Evolutionary conservation across 1,140 invertebrate species (phyloP).

Genomic region (Drosophila fuyamai): DNA sequence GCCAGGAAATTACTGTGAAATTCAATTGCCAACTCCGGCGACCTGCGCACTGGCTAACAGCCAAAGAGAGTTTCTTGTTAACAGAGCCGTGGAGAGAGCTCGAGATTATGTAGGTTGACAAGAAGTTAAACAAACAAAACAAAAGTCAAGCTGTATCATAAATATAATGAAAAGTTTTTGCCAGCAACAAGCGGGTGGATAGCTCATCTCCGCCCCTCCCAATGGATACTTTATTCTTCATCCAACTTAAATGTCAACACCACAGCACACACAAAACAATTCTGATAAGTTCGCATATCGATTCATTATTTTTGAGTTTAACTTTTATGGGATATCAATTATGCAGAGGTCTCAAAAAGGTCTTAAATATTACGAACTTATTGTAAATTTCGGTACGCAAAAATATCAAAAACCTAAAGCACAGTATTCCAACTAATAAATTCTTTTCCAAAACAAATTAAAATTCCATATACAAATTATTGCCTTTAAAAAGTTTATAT

Average conservation of each 20-base stretch:
- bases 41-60: slow-evolving; percentile 63
- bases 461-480: too few relatives aligned
- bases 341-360: too few relatives aligned
- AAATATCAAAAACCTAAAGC: too few relatives aligned
- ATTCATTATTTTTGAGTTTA: background rate
- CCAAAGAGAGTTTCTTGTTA: slow-evolving; percentile 10
- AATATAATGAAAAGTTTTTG: slow-evolving; percentile 69
- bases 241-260: slow-evolving; percentile 66
- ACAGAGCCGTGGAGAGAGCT: slow-evolving; percentile 16
- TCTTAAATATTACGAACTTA: too few relatives aligned
- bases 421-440: too few relatives aligned
- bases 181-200: slow-evolving; percentile 57
- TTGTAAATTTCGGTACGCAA: too few relatives aligned
- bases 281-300: background rate
- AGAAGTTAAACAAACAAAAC: slow-evolving; percentile 79
- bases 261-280: slow-evolving; percentile 12
- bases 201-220: slow-evolving; percentile 2
- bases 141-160: slow-evolving; percentile 74
- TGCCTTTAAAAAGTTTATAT: too few relatives aligned
- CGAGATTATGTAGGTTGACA: slow-evolving; percentile 64
- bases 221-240: slow-evolving; percentile 39
- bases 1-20: slow-evolving; percentile 71
- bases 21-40: slow-evolving; percentile 61
- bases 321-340: background rate
- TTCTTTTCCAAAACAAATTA: too few relatives aligned